These are phyloP conservation scores for Choristoneura rosaceana DNA, from an alignment of 2,888 invertebrate species.

Conservation along the genomic window DNA sequence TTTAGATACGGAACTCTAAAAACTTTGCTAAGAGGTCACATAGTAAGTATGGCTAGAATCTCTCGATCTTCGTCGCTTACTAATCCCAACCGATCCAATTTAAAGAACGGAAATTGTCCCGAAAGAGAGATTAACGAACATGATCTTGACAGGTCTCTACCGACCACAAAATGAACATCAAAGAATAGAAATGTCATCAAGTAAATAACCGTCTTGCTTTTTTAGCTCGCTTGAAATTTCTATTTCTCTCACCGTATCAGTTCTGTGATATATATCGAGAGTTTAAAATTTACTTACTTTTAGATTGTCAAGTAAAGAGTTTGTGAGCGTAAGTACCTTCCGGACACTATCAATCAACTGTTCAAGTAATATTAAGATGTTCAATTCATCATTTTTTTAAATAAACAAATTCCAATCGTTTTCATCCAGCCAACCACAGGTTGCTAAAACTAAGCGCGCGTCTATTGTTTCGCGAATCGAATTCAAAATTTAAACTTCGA, in stretches of 20 bases:
- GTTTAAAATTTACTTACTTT: too few relatives aligned
- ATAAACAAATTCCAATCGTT: background rate
- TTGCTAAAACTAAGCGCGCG: background rate
- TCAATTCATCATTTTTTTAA: background rate
- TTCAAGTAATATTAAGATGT: too few relatives aligned
- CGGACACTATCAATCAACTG: background rate
- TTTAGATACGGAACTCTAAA: background rate
- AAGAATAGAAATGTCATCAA: too few relatives aligned
- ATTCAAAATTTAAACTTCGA: conserved; percentile 15
- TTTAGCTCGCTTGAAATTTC: too few relatives aligned
- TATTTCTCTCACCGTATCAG: too few relatives aligned
- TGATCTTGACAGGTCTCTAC: too few relatives aligned
- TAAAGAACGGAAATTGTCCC: background rate
- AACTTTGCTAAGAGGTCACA: background rate
- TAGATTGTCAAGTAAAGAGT: too few relatives aligned
- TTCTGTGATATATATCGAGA: too few relatives aligned
- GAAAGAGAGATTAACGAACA: background rate
- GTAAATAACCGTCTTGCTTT: too few relatives aligned
- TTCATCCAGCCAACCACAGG: background rate
- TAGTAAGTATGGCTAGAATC: background rate
- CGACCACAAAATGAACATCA: too few relatives aligned
- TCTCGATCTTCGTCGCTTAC: background rate
- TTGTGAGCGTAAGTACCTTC: too few relatives aligned
- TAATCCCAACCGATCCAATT: conserved; percentile 3
- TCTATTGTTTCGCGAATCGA: conserved; percentile 9